phyloP scores from a whole-genome alignment of 2,888 invertebrate genomes.

The Biston betularia region DNA sequence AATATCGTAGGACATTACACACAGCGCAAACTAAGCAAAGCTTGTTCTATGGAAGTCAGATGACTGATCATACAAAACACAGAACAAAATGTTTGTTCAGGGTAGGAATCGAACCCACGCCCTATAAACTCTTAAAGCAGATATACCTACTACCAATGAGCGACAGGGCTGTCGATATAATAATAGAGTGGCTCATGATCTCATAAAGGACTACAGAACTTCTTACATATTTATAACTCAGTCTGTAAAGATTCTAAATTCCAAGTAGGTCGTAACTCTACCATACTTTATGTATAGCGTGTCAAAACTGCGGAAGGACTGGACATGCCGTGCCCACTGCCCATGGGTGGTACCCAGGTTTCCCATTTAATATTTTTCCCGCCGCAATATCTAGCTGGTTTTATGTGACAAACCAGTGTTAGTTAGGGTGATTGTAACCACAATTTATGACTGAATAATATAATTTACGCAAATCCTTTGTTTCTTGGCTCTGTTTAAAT shows the following conservation, averaged over 20 bases:
- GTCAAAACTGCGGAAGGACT: slow-evolving; percentile 27
- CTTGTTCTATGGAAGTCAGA: too few species aligned
- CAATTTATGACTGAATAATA: slow-evolving; percentile 38
- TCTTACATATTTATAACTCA: background rate
- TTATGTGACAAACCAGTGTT: slow-evolving; percentile 35
- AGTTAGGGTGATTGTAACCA: slow-evolving; percentile 33
- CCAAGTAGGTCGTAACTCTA: slow-evolving; percentile 18
- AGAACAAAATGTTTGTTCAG: too few species aligned
- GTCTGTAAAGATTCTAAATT: background rate
- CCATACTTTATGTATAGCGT: slow-evolving; percentile 37
- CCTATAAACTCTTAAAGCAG: too few species aligned
- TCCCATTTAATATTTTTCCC: slow-evolving; percentile 39
- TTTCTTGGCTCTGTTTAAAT: slow-evolving; percentile 1
- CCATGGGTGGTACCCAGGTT: slow-evolving; percentile 43
- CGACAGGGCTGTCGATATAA: too few species aligned
- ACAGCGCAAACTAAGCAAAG: too few species aligned
- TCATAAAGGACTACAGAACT: background rate
- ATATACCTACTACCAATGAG: too few species aligned
- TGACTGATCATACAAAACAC: too few species aligned
- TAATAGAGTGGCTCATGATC: too few species aligned
- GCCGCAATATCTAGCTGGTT: slow-evolving; percentile 36
- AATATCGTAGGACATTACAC: too few species aligned
- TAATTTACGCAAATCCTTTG: slow-evolving; percentile 28
- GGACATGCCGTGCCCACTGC: slow-evolving; percentile 41
- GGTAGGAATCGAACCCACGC: too few species aligned